Evolutionary conservation across 2,888 invertebrate species (phyloP).

Genomic region (Troglohyphantes excavatus): DNA sequence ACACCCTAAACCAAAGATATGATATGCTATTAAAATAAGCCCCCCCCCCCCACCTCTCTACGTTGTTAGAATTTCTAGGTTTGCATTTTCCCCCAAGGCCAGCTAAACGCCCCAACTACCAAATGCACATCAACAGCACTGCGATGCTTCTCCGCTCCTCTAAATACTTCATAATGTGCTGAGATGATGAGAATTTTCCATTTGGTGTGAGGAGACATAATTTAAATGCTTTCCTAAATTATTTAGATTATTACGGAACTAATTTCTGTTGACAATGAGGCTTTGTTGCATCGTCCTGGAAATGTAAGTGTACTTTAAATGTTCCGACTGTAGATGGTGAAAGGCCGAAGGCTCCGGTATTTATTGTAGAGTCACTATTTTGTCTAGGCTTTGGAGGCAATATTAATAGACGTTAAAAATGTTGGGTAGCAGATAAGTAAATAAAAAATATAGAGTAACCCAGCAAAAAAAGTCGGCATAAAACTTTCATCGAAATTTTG

Average conservation of each 20-base stretch:
- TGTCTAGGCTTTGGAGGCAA: background rate
- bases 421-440: too few species aligned
- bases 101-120: background rate
- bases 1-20: background rate
- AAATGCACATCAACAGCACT: background rate
- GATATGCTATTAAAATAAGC: slow-evolving; percentile 20
- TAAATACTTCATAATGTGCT: slow-evolving; percentile 42
- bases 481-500: too few species aligned
- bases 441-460: too few species aligned
- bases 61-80: background rate
- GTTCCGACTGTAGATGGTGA: background rate
- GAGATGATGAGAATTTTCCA: slow-evolving; percentile 39
- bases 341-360: background rate
- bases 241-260: slow-evolving; percentile 20
- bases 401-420: too few species aligned
- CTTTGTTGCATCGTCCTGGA: background rate
- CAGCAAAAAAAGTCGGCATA: too few species aligned
- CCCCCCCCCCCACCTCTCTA: background rate
- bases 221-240: slow-evolving; percentile 43
- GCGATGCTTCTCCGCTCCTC: background rate
- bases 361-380: background rate
- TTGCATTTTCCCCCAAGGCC: background rate
- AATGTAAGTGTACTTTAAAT: slow-evolving; percentile 4
- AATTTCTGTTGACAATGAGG: background rate
- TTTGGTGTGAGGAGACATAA: slow-evolving; percentile 40